Percentiles rank a stretch among this genome's conserved stretches.
phyloP scores from a whole-genome alignment of 2,113 vertebrate species.

The Megatriorchis doriae region DNA sequence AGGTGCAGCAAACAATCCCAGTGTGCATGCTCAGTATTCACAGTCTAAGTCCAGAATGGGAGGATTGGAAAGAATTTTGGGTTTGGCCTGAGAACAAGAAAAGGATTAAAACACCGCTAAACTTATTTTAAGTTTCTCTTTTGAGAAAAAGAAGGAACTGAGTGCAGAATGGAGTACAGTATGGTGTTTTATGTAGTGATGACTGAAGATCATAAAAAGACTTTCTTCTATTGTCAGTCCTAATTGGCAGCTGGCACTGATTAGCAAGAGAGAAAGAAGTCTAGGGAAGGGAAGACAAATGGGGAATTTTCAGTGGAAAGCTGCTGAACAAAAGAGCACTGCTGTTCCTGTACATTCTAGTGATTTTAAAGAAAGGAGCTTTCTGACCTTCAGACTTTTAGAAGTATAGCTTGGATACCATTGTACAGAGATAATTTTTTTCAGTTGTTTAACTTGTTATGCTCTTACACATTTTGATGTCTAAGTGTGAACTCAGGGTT shows the following conservation, averaged over 20 bases:
- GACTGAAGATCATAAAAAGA: slow-evolving; percentile 41
- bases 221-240: slow-evolving; percentile 44
- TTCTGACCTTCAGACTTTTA: background rate
- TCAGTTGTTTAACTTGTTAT: background rate
- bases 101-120: slow-evolving; percentile 38
- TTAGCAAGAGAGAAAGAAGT: background rate
- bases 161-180: background rate
- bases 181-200: slow-evolving; percentile 43
- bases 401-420: background rate
- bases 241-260: slow-evolving; percentile 31
- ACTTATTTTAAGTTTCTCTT: background rate
- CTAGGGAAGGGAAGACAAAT: slow-evolving; percentile 16
- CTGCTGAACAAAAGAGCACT: slow-evolving; percentile 16
- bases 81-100: slow-evolving; percentile 40
- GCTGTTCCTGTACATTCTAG: background rate
- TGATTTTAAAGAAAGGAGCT: slow-evolving; percentile 11
- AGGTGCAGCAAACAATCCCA: background rate
- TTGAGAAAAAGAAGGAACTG: background rate
- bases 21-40: background rate
- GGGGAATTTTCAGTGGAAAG: slow-evolving; percentile 24
- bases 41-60: background rate
- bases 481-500: background rate
- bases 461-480: background rate
- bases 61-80: slow-evolving; percentile 28
- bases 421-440: background rate